Percentiles rank a stretch among this genome's conserved stretches.
Conservation (phyloP, 2,888 invertebrate species). For the Oscheius onirici region DNA sequence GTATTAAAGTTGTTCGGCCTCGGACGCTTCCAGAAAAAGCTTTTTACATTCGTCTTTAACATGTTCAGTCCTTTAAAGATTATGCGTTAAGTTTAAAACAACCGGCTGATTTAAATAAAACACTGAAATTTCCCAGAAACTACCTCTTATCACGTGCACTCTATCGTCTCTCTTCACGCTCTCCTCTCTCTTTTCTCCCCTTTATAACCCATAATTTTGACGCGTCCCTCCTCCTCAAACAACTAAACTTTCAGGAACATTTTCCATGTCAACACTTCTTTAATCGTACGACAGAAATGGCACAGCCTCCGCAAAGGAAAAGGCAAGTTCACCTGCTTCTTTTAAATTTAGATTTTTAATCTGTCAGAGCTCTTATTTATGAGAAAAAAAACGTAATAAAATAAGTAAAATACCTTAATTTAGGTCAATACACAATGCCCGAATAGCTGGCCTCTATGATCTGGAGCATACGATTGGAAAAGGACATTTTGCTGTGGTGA, state of each 20-base stretch:
- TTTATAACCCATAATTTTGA: not conserved
- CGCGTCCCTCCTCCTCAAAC: not conserved
- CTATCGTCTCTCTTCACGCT: not conserved
- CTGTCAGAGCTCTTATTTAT: not conserved
- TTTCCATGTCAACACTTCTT: not conserved
- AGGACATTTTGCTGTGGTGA: slow-evolving; percentile 98
- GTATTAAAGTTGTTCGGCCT: too few relatives aligned
- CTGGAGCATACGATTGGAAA: slow-evolving; percentile 95
- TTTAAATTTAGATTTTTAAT: not conserved
- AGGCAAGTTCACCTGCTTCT: not conserved
- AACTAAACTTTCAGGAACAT: not conserved
- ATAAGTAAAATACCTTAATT: too few relatives aligned
- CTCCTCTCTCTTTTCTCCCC: not conserved
- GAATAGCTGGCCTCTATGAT: slow-evolving; percentile 86
- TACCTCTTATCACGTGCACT: not conserved
- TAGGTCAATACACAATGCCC: slow-evolving; percentile 46
- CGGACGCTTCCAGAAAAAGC: too few relatives aligned
- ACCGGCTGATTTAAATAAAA: too few relatives aligned
- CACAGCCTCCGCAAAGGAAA: slow-evolving; percentile 13
- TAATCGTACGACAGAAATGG: slow-evolving; percentile 1
- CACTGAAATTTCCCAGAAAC: too few relatives aligned
- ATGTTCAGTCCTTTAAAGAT: too few relatives aligned
- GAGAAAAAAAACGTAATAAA: not conserved
- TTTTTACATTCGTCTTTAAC: too few relatives aligned
- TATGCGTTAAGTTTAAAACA: too few relatives aligned